Conservation (phyloP, 2,797 vertebrate genomes). For the Microctenopoma stevenorrisi region DNA sequence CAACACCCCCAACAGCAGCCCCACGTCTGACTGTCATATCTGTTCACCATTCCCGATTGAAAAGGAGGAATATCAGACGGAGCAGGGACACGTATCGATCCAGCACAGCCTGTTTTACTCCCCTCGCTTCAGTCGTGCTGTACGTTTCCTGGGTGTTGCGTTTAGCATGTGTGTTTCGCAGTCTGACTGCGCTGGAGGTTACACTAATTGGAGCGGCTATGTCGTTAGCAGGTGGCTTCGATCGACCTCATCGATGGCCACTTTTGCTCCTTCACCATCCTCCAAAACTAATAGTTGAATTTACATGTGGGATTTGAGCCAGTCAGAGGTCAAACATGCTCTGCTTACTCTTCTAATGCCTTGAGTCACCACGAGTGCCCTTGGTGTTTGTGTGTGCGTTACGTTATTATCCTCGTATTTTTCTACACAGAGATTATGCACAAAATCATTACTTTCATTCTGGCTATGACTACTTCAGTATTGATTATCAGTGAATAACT, state of each 20-base stretch:
- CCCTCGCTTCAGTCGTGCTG: constrained; percentile 3
- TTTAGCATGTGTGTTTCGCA: constrained; percentile 38
- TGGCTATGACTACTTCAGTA: constrained; percentile 4
- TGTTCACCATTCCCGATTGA: constrained; percentile 49
- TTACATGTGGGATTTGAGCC: constrained; percentile 81
- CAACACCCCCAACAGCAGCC: constrained; percentile 35
- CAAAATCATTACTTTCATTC: constrained; percentile 7
- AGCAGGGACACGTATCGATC: constrained; percentile 61
- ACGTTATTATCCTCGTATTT: constrained; percentile 16
- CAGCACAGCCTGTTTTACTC: constrained; percentile 40
- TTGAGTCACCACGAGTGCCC: constrained; percentile 55
- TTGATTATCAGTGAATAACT: constrained; percentile 32
- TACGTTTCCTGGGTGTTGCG: constrained; percentile 41
- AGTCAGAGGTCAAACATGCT: constrained; percentile 78
- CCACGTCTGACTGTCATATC: constrained; percentile 50
- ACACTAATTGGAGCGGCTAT: constrained; percentile 73
- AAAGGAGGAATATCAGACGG: constrained; percentile 33
- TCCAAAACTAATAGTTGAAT: constrained; percentile 81
- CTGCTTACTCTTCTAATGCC: constrained; percentile 60
- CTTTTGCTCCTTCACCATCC: constrained; percentile 76
- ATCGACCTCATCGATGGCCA: constrained; percentile 80
- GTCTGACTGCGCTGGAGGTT: constrained; percentile 59
- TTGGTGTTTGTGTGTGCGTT: constrained; percentile 22
- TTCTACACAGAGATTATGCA: constrained; percentile 8
- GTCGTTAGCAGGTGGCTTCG: constrained; percentile 85